Evolutionary conservation across 1,140 invertebrate species (phyloP).

Genomic region (Antheraea pernyi): DNA sequence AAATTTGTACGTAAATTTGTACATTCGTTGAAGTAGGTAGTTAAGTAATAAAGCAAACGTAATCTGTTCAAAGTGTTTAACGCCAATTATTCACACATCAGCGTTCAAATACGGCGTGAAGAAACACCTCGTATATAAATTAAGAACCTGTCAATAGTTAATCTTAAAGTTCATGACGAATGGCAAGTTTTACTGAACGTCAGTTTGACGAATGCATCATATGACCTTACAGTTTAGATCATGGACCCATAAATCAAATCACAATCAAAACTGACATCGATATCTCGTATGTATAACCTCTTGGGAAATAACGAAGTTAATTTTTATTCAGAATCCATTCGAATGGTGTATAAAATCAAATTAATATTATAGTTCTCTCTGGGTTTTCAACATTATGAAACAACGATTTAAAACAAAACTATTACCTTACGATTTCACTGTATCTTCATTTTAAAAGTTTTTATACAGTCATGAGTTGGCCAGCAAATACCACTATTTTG

Average conservation of each 20-base stretch:
- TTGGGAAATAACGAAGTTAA: slow-evolving; percentile 42
- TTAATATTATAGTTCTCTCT: too few species aligned
- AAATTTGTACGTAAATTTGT: background rate
- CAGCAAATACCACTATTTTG: too few species aligned
- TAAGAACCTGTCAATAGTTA: slow-evolving; percentile 50
- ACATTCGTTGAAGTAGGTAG: background rate
- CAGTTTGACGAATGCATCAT: slow-evolving; percentile 62
- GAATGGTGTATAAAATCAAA: background rate
- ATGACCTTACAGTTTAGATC: slow-evolving; percentile 70
- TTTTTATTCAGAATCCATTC: slow-evolving; percentile 29
- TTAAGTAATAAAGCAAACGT: background rate
- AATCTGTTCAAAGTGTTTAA: background rate
- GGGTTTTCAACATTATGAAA: too few species aligned
- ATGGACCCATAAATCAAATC: slow-evolving; percentile 63
- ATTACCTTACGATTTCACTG: too few species aligned
- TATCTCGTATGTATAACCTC: slow-evolving; percentile 57
- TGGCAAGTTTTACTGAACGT: slow-evolving; percentile 58
- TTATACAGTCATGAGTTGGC: too few species aligned
- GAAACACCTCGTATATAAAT: slow-evolving; percentile 26
- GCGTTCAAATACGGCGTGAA: slow-evolving; percentile 21
- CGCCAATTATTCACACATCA: slow-evolving; percentile 10
- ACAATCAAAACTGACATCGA: slow-evolving; percentile 65
- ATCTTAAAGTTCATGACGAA: slow-evolving; percentile 45
- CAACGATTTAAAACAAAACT: background rate
- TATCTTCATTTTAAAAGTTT: too few species aligned